Conservation (phyloP, 2,888 invertebrate species). For the Drosophila kambysellisi region DNA sequence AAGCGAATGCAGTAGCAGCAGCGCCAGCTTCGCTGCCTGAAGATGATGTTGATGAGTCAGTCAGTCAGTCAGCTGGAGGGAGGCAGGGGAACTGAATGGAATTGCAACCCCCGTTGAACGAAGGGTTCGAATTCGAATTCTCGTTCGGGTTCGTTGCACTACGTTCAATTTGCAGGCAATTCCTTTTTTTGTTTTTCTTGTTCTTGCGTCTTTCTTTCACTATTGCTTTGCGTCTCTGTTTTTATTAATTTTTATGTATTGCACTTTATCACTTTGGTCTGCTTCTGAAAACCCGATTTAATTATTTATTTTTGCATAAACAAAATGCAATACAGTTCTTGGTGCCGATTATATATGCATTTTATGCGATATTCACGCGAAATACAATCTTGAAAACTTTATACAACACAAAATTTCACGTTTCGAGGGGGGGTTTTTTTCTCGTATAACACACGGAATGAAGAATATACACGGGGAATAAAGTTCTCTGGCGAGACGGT, state of each 20-base stretch:
- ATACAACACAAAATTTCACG: slow-evolving; percentile 45
- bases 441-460: slow-evolving; percentile 47
- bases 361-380: slow-evolving; percentile 32
- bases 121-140: slow-evolving; percentile 25
- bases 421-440: slow-evolving; percentile 37
- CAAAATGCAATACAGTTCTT: slow-evolving; percentile 22
- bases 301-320: slow-evolving; percentile 39
- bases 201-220: slow-evolving; percentile 29
- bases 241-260: slow-evolving; percentile 11
- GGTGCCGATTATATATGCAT: slow-evolving; percentile 44
- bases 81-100: slow-evolving; percentile 25
- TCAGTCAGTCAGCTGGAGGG: slow-evolving; percentile 41
- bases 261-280: slow-evolving; percentile 45
- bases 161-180: slow-evolving; percentile 49
- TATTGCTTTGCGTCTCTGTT: slow-evolving; percentile 27
- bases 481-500: slow-evolving; percentile 48
- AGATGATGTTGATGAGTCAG: slow-evolving; percentile 47
- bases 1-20: slow-evolving; percentile 8
- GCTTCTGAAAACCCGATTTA: slow-evolving; percentile 27
- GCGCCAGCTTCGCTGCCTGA: slow-evolving; percentile 48
- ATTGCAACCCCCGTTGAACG: slow-evolving; percentile 47
- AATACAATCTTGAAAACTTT: slow-evolving; percentile 41
- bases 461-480: slow-evolving; percentile 40
- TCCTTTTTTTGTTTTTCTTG: slow-evolving; percentile 17
- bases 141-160: slow-evolving; percentile 63